phyloP scores from a whole-genome alignment of 2,888 invertebrate species.

The Eumerus sabulonum region DNA sequence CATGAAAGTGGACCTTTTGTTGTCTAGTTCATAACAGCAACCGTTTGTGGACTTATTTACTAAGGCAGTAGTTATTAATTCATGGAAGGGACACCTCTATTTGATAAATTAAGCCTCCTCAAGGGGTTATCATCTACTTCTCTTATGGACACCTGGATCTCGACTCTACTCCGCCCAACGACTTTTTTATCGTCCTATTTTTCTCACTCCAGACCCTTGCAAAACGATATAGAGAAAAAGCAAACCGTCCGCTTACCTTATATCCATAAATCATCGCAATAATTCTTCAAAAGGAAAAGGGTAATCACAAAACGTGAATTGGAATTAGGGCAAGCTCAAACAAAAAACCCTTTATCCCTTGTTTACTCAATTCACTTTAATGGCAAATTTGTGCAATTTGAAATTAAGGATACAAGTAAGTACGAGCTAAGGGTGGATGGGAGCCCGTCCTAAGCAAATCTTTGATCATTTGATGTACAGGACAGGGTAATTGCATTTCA shows the following conservation, averaged over 20 bases:
- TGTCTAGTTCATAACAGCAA: too few species aligned
- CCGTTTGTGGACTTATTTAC: too few species aligned
- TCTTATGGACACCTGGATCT: too few species aligned
- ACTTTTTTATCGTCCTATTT: too few species aligned
- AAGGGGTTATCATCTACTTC: too few species aligned
- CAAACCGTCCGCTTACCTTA: not conserved
- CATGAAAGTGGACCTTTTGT: too few species aligned
- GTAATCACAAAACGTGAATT: conserved; percentile 50
- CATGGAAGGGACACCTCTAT: too few species aligned
- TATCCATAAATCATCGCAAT: conserved; percentile 26
- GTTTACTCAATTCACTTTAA: conserved; percentile 15
- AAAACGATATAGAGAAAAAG: too few species aligned
- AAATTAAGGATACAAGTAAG: not conserved
- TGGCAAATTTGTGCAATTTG: conserved; percentile 3
- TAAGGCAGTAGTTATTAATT: too few species aligned
- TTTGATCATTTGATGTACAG: conserved; percentile 20
- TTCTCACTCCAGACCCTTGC: too few species aligned
- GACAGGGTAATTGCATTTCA: not conserved
- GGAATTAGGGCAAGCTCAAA: conserved; percentile 46
- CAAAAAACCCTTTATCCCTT: conserved; percentile 32
- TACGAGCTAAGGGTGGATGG: not conserved
- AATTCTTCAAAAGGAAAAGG: conserved; percentile 21
- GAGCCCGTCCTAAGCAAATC: not conserved
- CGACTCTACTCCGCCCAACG: too few species aligned
- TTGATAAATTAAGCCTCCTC: too few species aligned